Evolutionary conservation across 2,888 invertebrate genomes (phyloP).

Genomic region (Acanthopleura granulata): DNA sequence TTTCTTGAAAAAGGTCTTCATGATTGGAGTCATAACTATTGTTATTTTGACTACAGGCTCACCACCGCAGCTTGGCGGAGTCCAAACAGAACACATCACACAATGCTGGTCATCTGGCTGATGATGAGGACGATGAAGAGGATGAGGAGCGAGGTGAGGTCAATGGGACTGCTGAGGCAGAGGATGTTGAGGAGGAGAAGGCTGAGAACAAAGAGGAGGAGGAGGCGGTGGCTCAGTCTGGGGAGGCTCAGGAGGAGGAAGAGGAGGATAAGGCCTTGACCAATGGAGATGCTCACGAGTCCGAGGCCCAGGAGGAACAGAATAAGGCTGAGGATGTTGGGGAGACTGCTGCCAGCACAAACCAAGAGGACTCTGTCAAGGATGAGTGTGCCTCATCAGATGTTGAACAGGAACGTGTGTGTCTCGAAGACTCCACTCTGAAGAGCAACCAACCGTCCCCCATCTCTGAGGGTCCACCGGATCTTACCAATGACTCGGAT

Average conservation of each 20-base stretch:
- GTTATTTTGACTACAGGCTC: constrained; percentile 22
- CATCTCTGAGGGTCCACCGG: constrained; percentile 15
- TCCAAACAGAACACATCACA: constrained; percentile 21
- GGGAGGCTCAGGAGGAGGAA: constrained; percentile 12
- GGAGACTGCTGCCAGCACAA: constrained; percentile 35
- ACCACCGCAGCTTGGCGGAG: constrained; percentile 24
- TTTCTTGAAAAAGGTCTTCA: neutral
- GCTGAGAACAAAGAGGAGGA: constrained; percentile 17
- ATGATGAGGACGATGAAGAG: constrained; percentile 32
- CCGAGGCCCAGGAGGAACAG: constrained; percentile 27
- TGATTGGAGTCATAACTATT: neutral
- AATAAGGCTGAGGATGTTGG: constrained; percentile 31
- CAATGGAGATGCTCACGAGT: constrained; percentile 31
- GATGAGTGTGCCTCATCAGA: neutral
- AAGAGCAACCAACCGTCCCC: constrained; percentile 1
- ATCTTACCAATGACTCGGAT: constrained; percentile 3
- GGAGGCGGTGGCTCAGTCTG: constrained; percentile 20
- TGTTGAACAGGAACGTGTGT: neutral
- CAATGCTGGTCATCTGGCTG: constrained; percentile 3
- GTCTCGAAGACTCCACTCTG: neutral
- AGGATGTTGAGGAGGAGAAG: constrained; percentile 13
- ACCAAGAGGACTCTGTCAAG: neutral
- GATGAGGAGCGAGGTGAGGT: constrained; percentile 20
- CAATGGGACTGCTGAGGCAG: constrained; percentile 11
- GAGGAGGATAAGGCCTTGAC: constrained; percentile 29